Evolutionary conservation across 2,113 vertebrate species (phyloP).

Genomic region (Austrofundulus limnaeus): DNA sequence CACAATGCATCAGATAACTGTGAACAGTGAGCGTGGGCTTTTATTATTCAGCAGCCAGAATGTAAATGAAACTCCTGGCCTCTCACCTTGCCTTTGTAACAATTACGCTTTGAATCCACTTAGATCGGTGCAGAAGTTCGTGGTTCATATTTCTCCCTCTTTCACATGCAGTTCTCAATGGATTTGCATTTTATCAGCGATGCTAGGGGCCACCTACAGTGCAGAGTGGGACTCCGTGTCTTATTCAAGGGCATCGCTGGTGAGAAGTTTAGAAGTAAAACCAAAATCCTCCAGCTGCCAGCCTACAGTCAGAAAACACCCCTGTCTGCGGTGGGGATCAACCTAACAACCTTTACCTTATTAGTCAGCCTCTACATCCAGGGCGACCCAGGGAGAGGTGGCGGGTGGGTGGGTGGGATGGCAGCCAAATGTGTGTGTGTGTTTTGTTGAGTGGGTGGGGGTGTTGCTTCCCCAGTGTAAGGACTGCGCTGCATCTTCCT

Average conservation of each 20-base stretch:
- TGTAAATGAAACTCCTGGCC: not conserved
- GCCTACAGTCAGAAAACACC: conserved; percentile 71
- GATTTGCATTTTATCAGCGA: conserved; percentile 65
- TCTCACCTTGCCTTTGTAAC: conserved; percentile 5
- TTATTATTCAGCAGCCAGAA: not conserved
- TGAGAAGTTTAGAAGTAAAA: conserved; percentile 73
- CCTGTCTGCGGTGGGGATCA: conserved; percentile 71
- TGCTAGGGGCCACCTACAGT: conserved; percentile 61
- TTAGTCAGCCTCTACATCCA: conserved; percentile 73
- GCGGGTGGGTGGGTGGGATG: conserved; percentile 59
- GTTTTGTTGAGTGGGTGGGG: conserved; percentile 61
- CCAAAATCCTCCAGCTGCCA: conserved; percentile 67
- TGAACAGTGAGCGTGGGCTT: not conserved
- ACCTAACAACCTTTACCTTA: conserved; percentile 76
- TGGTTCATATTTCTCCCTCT: not conserved
- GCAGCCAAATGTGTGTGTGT: conserved; percentile 59
- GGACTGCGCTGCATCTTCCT: conserved; percentile 81
- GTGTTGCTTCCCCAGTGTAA: conserved; percentile 79
- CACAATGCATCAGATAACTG: no score
- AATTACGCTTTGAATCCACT: not conserved
- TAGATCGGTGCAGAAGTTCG: not conserved
- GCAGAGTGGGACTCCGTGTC: conserved; percentile 62
- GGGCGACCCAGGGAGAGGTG: conserved; percentile 66
- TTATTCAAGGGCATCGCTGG: conserved; percentile 71
- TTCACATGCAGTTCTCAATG: conserved; percentile 32